A percentile compares a stretch with the other conserved stretches of the same genome.
phyloP scores from a whole-genome alignment of 2,888 invertebrate species.

The Barypeithes pellucidus region DNA sequence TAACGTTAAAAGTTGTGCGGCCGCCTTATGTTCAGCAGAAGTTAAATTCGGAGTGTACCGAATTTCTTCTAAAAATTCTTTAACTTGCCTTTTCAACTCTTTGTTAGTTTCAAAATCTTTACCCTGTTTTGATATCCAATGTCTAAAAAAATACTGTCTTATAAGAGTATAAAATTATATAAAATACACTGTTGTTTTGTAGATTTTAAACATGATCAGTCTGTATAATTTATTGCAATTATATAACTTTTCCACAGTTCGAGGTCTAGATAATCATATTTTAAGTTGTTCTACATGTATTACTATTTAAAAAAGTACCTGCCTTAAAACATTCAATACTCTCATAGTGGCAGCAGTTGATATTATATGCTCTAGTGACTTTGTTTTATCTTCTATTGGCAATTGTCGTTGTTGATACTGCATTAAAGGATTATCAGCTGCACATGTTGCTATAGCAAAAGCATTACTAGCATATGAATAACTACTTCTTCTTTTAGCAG shows the following conservation, averaged over 20 bases:
- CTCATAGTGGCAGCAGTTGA: slow-evolving; percentile 96
- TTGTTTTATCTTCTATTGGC: slow-evolving; percentile 71
- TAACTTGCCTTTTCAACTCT: slow-evolving; percentile 82
- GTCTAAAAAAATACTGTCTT: slow-evolving; percentile 72
- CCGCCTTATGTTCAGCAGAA: slow-evolving; percentile 92
- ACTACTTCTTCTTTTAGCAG: slow-evolving; percentile 90
- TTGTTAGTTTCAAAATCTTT: slow-evolving; percentile 89
- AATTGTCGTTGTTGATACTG: slow-evolving; percentile 70
- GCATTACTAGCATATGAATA: slow-evolving; percentile 91
- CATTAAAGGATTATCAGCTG: slow-evolving; percentile 87
- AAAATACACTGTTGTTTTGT: no score
- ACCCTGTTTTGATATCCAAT: slow-evolving; percentile 94
- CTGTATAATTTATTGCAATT: no score
- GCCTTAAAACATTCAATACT: slow-evolving; percentile 88
- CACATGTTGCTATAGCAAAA: slow-evolving; percentile 93
- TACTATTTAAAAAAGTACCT: slow-evolving; percentile 26
- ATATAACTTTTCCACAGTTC: no score
- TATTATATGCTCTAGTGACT: slow-evolving; percentile 83
- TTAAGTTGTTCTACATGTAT: no score
- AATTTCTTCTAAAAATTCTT: slow-evolving; percentile 91
- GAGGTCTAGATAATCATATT: no score
- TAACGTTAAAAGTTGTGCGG: slow-evolving; percentile 84
- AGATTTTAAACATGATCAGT: no score
- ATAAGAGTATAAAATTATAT: no score
- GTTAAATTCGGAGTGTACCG: slow-evolving; percentile 87